Percentiles rank a stretch among this genome's conserved stretches.
Evolutionary conservation across 2,888 invertebrate genomes (phyloP).

Genomic region (Apotomis capreana): DNA sequence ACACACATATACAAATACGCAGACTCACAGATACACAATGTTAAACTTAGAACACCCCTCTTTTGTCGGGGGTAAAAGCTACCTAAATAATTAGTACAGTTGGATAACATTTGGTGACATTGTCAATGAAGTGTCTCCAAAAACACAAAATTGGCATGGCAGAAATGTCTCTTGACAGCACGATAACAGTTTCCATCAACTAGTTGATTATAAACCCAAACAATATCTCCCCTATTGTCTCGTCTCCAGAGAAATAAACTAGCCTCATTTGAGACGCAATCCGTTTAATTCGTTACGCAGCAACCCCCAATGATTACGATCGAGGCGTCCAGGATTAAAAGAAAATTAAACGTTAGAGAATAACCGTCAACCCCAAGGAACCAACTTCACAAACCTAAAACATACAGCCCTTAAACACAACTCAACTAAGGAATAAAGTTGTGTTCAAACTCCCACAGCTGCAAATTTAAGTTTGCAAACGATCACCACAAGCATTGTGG

Average conservation of each 20-base stretch:
- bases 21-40: no score
- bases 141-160: no score
- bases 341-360: slow-evolving; percentile 80
- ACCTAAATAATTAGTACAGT: no score
- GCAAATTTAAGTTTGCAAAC: slow-evolving; percentile 48
- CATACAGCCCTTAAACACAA: slow-evolving; percentile 43
- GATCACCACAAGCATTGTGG: slow-evolving; percentile 66
- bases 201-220: slow-evolving; percentile 62
- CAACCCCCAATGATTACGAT: slow-evolving; percentile 77
- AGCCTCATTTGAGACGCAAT: slow-evolving; percentile 81
- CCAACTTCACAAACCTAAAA: slow-evolving; percentile 44
- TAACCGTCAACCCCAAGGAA: slow-evolving; percentile 72
- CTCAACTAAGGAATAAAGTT: slow-evolving; percentile 45
- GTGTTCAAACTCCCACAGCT: slow-evolving; percentile 43
- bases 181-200: slow-evolving; percentile 40
- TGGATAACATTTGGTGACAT: no score
- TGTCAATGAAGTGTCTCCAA: no score
- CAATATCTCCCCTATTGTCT: slow-evolving; percentile 62
- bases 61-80: no score
- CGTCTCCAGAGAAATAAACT: slow-evolving; percentile 77
- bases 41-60: no score
- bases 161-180: no score
- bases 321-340: slow-evolving; percentile 80
- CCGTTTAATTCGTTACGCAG: slow-evolving; percentile 79
- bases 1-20: no score